Percentiles rank a stretch among this genome's conserved stretches.
These are phyloP conservation scores for Turritopsis rubra DNA, from an alignment of 30 jellyfish, hydroid and myxozoan species.

Conservation along the genomic window DNA sequence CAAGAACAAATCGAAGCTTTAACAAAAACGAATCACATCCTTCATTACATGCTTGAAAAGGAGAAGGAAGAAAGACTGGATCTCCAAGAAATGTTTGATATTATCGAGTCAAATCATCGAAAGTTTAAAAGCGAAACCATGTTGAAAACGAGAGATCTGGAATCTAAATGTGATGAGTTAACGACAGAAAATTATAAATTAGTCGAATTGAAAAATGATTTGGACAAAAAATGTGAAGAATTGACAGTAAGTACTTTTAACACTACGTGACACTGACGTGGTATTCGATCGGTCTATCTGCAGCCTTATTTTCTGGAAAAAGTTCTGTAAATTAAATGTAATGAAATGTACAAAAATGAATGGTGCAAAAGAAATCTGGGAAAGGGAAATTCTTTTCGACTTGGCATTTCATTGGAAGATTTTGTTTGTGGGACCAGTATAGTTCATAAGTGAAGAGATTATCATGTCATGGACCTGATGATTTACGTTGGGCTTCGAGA, in stretches of 20 bases:
- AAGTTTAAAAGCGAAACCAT: conserved; percentile 57
- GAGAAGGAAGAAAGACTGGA: conserved; percentile 90
- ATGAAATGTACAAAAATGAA: too few species aligned
- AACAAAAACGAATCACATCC: conserved; percentile 53
- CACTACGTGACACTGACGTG: too few species aligned
- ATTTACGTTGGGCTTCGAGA: too few species aligned
- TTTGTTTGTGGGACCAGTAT: too few species aligned
- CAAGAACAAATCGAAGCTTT: conserved; percentile 80
- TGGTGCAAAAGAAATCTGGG: too few species aligned
- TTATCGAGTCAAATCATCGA: conserved; percentile 46
- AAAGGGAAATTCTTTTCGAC: too few species aligned
- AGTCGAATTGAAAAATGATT: conserved; percentile 27
- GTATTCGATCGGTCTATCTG: too few species aligned
- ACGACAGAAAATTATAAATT: conserved; percentile 42
- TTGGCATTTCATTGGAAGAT: too few species aligned
- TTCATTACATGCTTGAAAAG: conserved; percentile 85
- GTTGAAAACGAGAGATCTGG: conserved; percentile 48
- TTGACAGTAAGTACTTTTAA: conserved; percentile 36
- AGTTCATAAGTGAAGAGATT: too few species aligned
- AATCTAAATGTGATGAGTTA: conserved; percentile 46
- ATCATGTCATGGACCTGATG: too few species aligned
- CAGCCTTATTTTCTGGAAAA: too few species aligned
- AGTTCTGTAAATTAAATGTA: too few species aligned
- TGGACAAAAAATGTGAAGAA: conserved; percentile 40
- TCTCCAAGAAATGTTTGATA: conserved; percentile 69